Evolutionary conservation across 2,113 vertebrate species (phyloP).

Genomic region (Crotophaga sulcirostris): DNA sequence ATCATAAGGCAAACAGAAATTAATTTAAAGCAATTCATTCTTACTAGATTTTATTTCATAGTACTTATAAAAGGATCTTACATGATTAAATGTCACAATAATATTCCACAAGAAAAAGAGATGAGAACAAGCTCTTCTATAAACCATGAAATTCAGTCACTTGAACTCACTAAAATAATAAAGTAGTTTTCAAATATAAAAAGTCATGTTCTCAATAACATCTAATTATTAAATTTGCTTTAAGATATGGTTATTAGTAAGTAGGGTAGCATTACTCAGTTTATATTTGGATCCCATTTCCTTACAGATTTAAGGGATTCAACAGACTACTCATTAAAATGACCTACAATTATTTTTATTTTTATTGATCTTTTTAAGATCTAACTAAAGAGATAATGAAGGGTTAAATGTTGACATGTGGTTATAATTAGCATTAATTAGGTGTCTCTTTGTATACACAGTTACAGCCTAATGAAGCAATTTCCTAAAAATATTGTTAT

Average conservation of each 20-base stretch:
- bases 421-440: background rate
- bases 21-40: background rate
- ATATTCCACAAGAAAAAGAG: background rate
- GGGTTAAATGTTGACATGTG: background rate
- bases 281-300: background rate
- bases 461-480: background rate
- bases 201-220: background rate
- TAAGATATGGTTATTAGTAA: background rate
- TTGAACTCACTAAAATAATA: background rate
- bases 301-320: background rate
- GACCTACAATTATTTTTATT: background rate
- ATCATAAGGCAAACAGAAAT: background rate
- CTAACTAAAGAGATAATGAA: background rate
- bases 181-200: background rate
- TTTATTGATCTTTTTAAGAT: background rate
- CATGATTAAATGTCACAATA: background rate
- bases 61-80: background rate
- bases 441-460: background rate
- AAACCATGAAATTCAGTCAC: background rate
- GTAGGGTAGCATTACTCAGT: background rate
- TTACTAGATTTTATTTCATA: background rate
- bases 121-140: background rate
- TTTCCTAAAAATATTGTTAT: background rate
- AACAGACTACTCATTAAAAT: background rate
- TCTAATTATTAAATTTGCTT: background rate